phyloP scores from a whole-genome alignment of 2,797 vertebrate genomes.

The Eulemur rubriventer region DNA sequence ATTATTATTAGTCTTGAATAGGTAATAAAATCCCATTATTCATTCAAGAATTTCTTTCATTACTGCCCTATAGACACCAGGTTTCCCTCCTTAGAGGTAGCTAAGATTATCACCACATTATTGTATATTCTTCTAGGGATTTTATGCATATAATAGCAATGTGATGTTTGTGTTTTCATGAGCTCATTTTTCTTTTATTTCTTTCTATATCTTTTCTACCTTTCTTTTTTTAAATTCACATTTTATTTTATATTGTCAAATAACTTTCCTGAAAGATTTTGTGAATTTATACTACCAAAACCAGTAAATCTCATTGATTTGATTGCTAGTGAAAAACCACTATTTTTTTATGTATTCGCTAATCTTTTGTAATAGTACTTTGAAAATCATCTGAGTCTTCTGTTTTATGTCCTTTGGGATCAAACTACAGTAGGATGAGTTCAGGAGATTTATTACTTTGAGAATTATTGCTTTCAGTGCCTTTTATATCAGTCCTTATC shows the following conservation, averaged over 20 bases:
- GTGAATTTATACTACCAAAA: not conserved
- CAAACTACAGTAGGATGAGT: not conserved
- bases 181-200: not conserved
- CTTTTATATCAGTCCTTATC: not conserved
- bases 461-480: not conserved
- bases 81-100: not conserved
- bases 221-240: not conserved
- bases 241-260: not conserved
- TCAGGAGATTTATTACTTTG: not conserved
- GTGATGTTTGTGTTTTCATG: not conserved
- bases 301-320: not conserved
- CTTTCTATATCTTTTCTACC: not conserved
- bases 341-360: not conserved
- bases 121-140: not conserved
- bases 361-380: not conserved
- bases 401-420: not conserved
- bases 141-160: not conserved
- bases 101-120: not conserved
- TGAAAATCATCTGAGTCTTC: not conserved
- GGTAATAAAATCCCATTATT: not conserved
- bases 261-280: not conserved
- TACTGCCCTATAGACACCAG: too few species aligned
- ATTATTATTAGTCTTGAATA: not conserved
- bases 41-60: not conserved
- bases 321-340: not conserved